Evolutionary conservation across 2,797 vertebrate species (phyloP).

Genomic region (Lemur catta): DNA sequence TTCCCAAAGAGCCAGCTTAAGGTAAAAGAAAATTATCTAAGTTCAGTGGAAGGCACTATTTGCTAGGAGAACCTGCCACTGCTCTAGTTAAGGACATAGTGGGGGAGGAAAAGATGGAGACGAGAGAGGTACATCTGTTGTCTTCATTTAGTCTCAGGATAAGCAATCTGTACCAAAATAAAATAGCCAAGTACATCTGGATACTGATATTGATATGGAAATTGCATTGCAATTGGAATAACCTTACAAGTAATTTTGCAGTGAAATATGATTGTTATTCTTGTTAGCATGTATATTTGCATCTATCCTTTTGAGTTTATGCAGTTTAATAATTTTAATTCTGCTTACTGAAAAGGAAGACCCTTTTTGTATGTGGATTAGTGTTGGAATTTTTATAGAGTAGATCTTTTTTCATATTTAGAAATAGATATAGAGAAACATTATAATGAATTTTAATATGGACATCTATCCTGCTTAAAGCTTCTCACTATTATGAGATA

Average conservation of each 20-base stretch:
- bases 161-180: constrained; percentile 38
- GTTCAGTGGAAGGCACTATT: not conserved
- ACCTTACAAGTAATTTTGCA: not conserved
- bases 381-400: constrained; percentile 17
- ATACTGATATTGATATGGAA: constrained; percentile 41
- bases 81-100: not conserved
- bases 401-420: not conserved
- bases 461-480: not conserved
- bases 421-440: constrained; percentile 1
- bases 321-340: constrained; percentile 37
- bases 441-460: constrained; percentile 1
- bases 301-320: constrained; percentile 24
- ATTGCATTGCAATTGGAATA: not conserved
- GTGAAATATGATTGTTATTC: not conserved
- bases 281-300: not conserved
- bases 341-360: not conserved
- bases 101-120: no score
- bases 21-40: not conserved
- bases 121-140: not conserved
- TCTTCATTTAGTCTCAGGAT: constrained; percentile 20
- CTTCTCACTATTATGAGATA: not conserved
- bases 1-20: not conserved
- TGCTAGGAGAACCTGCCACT: not conserved
- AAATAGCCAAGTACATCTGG: constrained; percentile 24
- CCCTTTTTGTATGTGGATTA: not conserved